Evolutionary conservation across 2,113 vertebrate genomes (phyloP), one percentile per base, ranked within the genome.

Genomic region (Nanorana parkeri): DNA sequence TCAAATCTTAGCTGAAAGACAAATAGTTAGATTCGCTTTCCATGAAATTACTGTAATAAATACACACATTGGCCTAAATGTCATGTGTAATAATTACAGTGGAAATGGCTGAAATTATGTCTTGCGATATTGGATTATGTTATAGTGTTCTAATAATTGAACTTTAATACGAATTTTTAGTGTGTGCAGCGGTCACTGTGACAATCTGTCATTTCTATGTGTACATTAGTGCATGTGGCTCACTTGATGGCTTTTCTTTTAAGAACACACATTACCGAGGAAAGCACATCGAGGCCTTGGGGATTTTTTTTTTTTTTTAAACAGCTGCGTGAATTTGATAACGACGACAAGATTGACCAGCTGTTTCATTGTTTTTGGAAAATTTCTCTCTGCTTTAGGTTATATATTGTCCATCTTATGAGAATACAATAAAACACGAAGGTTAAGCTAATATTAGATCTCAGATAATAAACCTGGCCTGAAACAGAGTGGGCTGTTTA

Each of bases 271-370:
- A 73, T 86, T 88, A 64, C 84, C 77, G 81, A 65, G 20, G 21
- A 82, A 75, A 82, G 87, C 83, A 65, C 81, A 80, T 86, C 85
- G 56, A 80, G 76, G 81, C 88, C 65, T 84, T 78, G 65, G 80
- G 80, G 80, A 84, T 77, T 88, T 88, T 61, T 54, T 60, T 75
- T 68, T 26, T 13, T 47, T 47, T 86, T 61, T 85, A 78, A 88
- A 85, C 86, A 87, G 86, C 83, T 90, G 67, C 74, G 85, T 69
- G 78, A 28, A 83, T 76, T 88, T 85, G 68, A 84, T 90, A 89
- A 86, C 82, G 61, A 77, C 66, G 78, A n/a, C 85, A 67, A 76
- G 72, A 82, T 68, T 76, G 80, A 82, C 63, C 64, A 76, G 80
- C 71, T 76, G 71, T 26, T 66, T 67, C 19, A 19, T 56, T 6